A percentile compares a stretch with the other conserved stretches of the same genome.
phyloP scores from a whole-genome alignment of 2,113 vertebrate genomes.

The Microcebus lehilahytsara region DNA sequence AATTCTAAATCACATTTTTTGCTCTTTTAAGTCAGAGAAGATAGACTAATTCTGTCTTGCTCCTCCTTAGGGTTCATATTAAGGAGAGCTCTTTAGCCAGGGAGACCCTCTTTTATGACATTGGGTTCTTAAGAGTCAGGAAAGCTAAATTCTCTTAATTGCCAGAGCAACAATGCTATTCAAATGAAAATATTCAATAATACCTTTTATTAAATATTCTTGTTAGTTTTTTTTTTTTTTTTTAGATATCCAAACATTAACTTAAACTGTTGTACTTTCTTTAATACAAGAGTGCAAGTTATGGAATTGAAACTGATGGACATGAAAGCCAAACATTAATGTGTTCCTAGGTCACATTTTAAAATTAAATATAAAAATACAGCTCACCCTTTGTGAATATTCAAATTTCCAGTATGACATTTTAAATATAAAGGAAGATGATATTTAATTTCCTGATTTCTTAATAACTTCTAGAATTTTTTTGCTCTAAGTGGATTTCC shows the following conservation, averaged over 20 bases:
- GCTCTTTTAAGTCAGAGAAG: background rate
- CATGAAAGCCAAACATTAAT: background rate
- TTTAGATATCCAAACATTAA: background rate
- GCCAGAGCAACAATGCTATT: background rate
- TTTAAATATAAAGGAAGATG: background rate
- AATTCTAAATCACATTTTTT: background rate
- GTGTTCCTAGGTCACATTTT: background rate
- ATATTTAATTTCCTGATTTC: background rate
- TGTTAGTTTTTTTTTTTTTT: background rate
- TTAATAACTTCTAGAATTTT: conserved; percentile 25
- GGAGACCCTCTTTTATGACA: background rate
- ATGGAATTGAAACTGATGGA: background rate
- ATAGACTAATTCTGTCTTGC: background rate
- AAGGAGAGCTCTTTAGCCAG: background rate
- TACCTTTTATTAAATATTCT: conserved; percentile 15
- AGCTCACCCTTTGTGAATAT: background rate
- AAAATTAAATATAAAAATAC: conserved; percentile 12
- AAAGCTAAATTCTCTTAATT: background rate
- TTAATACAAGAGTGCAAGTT: background rate
- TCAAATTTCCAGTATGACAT: background rate
- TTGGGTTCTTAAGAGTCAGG: background rate
- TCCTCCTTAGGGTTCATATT: background rate
- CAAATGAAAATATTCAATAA: conserved; percentile 15
- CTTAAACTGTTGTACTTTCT: background rate
- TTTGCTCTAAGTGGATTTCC: background rate